Conservation (phyloP, 2,113 vertebrate genomes). For the Excalfactoria chinensis region DNA sequence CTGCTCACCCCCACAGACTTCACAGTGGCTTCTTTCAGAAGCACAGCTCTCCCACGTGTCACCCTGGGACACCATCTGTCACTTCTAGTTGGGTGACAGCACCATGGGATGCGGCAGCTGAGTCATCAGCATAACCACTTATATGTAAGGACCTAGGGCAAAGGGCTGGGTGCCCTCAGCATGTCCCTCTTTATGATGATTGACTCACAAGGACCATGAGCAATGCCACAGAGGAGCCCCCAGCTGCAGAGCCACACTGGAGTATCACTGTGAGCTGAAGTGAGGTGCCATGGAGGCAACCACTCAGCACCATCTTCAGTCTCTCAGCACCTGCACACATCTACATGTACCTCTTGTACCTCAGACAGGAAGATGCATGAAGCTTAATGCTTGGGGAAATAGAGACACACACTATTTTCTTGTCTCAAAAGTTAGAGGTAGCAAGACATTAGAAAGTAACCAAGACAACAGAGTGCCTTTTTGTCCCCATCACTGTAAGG, state of each 20-base stretch:
- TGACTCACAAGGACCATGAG: not conserved
- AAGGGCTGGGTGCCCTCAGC: not conserved
- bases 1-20: accelerated
- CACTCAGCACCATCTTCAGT: not conserved
- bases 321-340: not conserved
- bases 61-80: accelerated
- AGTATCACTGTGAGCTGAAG: not conserved
- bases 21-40: accelerated
- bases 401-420: not conserved
- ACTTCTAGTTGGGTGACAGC: not conserved
- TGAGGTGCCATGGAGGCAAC: not conserved
- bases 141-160: accelerated
- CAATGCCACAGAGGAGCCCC: not conserved
- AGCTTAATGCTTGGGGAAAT: not conserved
- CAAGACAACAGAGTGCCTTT: not conserved
- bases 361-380: not conserved
- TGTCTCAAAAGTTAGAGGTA: not conserved
- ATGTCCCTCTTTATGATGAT: not conserved
- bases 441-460: not conserved
- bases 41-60: no score
- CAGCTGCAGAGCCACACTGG: accelerated
- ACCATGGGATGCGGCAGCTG: accelerated
- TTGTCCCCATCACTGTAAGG: not conserved
- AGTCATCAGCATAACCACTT: not conserved
- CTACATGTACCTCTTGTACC: not conserved